Evolutionary conservation across 2,797 vertebrate genomes (phyloP), one percentile per base, ranked within the genome.

Genomic region (Parotocinclus haroldoi): DNA sequence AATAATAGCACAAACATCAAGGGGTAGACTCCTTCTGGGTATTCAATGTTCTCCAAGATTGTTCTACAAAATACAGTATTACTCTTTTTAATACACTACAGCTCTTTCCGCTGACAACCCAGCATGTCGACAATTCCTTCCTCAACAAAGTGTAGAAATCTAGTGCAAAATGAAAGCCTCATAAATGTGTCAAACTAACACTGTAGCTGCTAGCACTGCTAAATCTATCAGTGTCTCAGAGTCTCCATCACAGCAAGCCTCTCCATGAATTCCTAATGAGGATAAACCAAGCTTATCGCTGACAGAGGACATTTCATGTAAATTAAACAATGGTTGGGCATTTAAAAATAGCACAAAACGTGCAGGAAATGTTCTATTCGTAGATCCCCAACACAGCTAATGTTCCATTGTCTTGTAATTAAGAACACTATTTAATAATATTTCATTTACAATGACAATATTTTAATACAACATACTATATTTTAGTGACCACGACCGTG

Each of bases 121-220:
- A 58, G 44, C 42, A 16, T 53, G 52, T 68, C 60, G 63, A 65
- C 49, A 72, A 66, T 65, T 65, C 71, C 62, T 72, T 59, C 48
- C 55, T 19, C 19, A 60, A 45, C n/a, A 40, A 66, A 64, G 52
- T 10, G 27, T 65, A 60, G n/a, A 72, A 75, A 64, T 57, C 37
- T 59, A 44, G 67, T 40, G 61, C 27, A 78, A 76, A 58, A 62
- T 63, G 44, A 13, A 75, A 67, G 55, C 42, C 49, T 62, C 46
- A 75, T 51, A 72, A 61, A 75, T n/a, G 52, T 71, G 60, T 75
- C 62, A 78, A 71, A 78, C 44, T 78, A 73, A 68, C 60, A 53
- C 66, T 58, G 56, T 36, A 62, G 57, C 60, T 73, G 70, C 53
- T 67, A 73, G 52, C 54, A 57, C 39, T 55, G 64, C 73, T 68